Evolutionary conservation across 2,113 vertebrate genomes (phyloP), one percentile per base, ranked within the genome.

Genomic region (Octodon degus): DNA sequence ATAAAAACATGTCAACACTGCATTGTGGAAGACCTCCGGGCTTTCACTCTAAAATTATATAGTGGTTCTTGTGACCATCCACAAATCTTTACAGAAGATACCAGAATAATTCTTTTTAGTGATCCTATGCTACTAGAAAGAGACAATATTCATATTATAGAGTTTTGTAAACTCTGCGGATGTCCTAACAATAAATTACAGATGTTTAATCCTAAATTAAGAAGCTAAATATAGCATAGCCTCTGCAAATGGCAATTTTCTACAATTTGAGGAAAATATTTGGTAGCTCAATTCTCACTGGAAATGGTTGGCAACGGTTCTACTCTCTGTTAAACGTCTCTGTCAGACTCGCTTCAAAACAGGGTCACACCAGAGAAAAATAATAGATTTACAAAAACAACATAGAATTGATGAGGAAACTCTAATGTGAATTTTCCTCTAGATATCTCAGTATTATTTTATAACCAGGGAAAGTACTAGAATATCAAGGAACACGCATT

Each of bases 191-290:
- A 96, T 76, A 86, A 92, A 80, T 95, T 94, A 94, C 94, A 98
- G 82, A 96, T 70, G 81, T 96, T 94, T 97, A 98, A 97, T 53
- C 95, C 70, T 90, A 97, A 97, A 97, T 98, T 96, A 97, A 97
- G 95, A 98, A 93, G 63, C 92, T 96, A 97, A 97, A 96, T 88
- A 94, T 60, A 86, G 93, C 74, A 90, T 72, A 50, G 86, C 93
- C 68, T 97, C 82, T 65, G 80, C 92, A 96, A 95, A 92, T 7
- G 92, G 76, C 53, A 97, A 97, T 97, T 98, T 95, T 97, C 92
- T 97, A 83, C 86, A 87, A 97, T 84, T 95, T 96, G 94, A 94
- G 43, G 96, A 85, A 97, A 94, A 96, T 97, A 94, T 96, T 98
- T 94, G 97, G 97, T 74, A 96, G 94, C 95, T 98, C 82, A 95